phyloP scores from a whole-genome alignment of 2,797 vertebrate genomes.

The Octomys mimax region DNA sequence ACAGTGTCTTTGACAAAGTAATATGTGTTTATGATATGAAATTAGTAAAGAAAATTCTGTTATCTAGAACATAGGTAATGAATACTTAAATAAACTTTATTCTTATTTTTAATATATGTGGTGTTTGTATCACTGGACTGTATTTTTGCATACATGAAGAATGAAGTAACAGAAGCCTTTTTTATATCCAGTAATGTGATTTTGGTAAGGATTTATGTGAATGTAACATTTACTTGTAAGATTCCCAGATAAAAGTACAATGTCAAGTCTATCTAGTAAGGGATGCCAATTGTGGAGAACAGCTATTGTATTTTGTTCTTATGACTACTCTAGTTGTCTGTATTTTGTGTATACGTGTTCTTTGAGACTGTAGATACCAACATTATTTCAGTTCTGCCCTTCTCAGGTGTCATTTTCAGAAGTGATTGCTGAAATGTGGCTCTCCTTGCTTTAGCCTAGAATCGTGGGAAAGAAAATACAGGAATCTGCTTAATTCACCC shows the following conservation, averaged over 20 bases:
- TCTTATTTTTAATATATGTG: constrained; percentile 13
- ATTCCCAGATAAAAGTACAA: background rate
- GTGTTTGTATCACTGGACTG: background rate
- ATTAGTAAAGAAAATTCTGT: constrained; percentile 30
- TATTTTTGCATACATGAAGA: constrained; percentile 13
- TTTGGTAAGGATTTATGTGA: constrained; percentile 31
- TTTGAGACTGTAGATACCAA: background rate
- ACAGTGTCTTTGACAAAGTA: background rate
- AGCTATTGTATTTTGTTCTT: background rate
- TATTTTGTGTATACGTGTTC: constrained; percentile 32
- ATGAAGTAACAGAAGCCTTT: background rate
- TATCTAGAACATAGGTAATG: background rate
- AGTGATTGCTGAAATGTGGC: constrained; percentile 18
- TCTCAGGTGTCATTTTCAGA: constrained; percentile 53
- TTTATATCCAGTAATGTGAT: background rate
- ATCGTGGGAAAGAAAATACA: background rate
- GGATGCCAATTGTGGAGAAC: background rate
- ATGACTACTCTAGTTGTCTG: background rate
- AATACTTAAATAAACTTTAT: constrained; percentile 41
- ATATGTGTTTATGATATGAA: background rate
- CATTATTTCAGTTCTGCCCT: constrained; percentile 41
- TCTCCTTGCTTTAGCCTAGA: constrained; percentile 10
- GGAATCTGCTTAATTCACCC: background rate
- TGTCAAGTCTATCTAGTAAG: background rate
- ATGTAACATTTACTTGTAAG: constrained; percentile 14